Evolutionary conservation across 2,113 vertebrate genomes (phyloP), one percentile per base, ranked within the genome.

Genomic region (Puma concolor): DNA sequence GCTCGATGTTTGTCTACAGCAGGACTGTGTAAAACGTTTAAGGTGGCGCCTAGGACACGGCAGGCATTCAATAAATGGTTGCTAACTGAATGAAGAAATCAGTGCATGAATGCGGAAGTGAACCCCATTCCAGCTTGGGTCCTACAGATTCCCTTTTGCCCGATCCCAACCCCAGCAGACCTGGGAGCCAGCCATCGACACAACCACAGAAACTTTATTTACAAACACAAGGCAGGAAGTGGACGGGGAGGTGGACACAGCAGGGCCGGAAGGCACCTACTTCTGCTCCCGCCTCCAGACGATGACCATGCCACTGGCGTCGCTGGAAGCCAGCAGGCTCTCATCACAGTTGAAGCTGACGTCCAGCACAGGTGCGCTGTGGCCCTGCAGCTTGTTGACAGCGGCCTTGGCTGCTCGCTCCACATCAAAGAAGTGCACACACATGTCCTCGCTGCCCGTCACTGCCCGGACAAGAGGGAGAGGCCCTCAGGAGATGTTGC

Each of bases 321-420:
- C 99, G 0, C 99, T 99, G 27, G 99, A 99, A 9, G 99, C 99
- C 98, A 99, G 98, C 25, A 99, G 98, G 95, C 99, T 99, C 98
- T 99, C 99, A 1, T 99, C 99, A 5, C 99, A 99, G 99, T 99
- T 99, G 98, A 99, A 99, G 98, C 99, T 99, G 95, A 99, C 99
- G 0, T 99, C 99, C 84, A 99, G 98, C 87, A 99, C 99, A 0
- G 99, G 99, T 0, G 99, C 99, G 0, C 99, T 99, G 96, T 99
- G 99, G 38, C 99, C 99, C 97, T 99, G 99, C 74, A 99, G 98
- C 91, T 99, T 99, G 99, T 99, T 99, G 69, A 99, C 99, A 0
- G 99, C 99, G n/a, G 99, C 99, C 91, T 99, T 99, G 23, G 99
- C 99, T 36, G 99, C 99, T 1, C 99, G 99, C 52, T 99, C 99